Percentiles rank a stretch among this genome's conserved stretches.
These are phyloP conservation scores for Scaptomyza caliginosa DNA, from an alignment of 2,888 invertebrate genomes.

Conservation along the genomic window DNA sequence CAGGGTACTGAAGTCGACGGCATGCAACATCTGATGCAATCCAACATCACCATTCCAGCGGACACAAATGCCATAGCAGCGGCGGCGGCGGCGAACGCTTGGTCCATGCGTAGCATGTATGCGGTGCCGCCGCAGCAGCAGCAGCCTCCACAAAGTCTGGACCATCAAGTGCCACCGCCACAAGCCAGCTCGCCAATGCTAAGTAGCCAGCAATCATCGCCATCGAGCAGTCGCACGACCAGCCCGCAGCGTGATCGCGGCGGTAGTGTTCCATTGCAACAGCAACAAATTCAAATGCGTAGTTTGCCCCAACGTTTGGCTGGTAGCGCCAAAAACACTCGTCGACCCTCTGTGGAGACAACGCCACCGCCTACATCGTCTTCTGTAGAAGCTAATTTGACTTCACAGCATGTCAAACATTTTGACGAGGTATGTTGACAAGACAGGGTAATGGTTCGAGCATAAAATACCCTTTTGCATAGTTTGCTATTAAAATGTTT, in stretches of 20 bases:
- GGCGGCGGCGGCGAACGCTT: constrained; percentile 36
- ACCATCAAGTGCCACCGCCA: constrained; percentile 83
- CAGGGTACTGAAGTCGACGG: constrained; percentile 80
- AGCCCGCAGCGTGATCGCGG: constrained; percentile 86
- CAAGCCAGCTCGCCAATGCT: constrained; percentile 89
- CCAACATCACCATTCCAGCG: constrained; percentile 83
- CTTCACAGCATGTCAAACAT: constrained; percentile 76
- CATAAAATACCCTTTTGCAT: background rate
- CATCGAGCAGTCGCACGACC: constrained; percentile 90
- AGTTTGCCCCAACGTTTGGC: constrained; percentile 76
- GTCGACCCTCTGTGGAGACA: constrained; percentile 83
- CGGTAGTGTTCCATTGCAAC: constrained; percentile 58
- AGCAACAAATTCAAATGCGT: constrained; percentile 72
- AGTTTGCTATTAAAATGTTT: background rate
- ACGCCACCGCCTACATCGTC: constrained; percentile 67
- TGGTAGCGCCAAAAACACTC: constrained; percentile 75
- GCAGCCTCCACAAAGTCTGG: constrained; percentile 50
- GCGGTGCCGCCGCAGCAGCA: constrained; percentile 49
- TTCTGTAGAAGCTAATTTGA: constrained; percentile 70
- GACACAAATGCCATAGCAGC: constrained; percentile 74
- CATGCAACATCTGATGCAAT: constrained; percentile 82
- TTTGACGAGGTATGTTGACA: constrained; percentile 80
- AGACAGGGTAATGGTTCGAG: background rate
- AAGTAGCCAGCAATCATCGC: constrained; percentile 89
- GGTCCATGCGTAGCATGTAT: constrained; percentile 76